Percentiles rank a stretch among this genome's conserved stretches.
These are phyloP conservation scores for Macropus fuliginosus DNA, from an alignment of 2,797 vertebrate genomes.

Conservation along the genomic window DNA sequence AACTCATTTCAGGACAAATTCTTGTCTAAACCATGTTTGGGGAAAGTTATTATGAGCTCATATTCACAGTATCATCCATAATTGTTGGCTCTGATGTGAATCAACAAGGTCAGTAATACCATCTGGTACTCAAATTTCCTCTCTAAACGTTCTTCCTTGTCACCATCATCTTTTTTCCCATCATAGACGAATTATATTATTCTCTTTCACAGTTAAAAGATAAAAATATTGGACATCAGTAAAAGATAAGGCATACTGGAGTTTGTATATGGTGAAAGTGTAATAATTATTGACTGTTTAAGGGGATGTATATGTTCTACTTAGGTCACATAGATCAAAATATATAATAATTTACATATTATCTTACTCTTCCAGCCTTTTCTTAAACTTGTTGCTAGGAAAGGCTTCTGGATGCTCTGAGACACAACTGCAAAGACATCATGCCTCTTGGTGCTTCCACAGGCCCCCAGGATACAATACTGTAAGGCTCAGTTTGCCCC, in stretches of 20 bases:
- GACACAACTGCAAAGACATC: too few relatives aligned
- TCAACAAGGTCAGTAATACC: not conserved
- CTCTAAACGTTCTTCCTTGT: not conserved
- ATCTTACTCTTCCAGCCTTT: not conserved
- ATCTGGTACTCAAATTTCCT: not conserved
- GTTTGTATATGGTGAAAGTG: not conserved
- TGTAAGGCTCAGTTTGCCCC: not conserved
- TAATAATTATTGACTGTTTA: not conserved
- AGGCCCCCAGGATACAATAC: not conserved
- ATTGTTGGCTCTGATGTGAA: not conserved
- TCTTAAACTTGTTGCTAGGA: not conserved
- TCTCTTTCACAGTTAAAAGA: not conserved
- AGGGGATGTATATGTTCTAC: not conserved
- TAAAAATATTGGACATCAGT: not conserved
- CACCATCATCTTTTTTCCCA: not conserved
- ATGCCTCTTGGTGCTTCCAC: too few relatives aligned
- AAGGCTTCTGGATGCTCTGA: not conserved
- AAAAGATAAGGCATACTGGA: not conserved
- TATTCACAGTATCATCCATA: not conserved
- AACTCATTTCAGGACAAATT: not conserved
- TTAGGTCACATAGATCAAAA: not conserved
- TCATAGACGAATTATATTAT: not conserved
- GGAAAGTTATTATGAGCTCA: not conserved
- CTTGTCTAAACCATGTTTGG: not conserved
- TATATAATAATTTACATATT: not conserved